Base-by-base conservation (phyloP, 2,113 vertebrate species). In the Neolamprologus tretocephalus region DNA sequence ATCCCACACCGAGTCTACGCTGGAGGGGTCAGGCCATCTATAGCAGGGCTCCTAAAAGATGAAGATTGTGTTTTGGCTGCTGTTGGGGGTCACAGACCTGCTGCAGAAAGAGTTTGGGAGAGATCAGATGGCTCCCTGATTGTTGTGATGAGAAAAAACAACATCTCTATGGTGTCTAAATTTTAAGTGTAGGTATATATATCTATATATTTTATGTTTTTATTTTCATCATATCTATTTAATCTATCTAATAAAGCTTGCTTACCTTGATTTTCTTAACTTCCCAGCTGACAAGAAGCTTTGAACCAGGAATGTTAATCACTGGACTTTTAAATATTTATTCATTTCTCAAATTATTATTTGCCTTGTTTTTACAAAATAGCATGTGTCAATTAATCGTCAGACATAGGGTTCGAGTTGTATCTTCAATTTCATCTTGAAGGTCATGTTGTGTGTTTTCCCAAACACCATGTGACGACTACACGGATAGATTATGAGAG, bases 301-400 rank as follows among this genome's bases (percentile, higher is more conserved):
- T 63, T 66, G 17, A 35, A 8, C 10, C 31, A 63, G 58, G 58
- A 61, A 6, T 61, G 26, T 61, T 58, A 61, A 31, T 31, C 57
- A 17, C 13, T 5, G 8, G 14, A 61, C 16, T 19, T 33, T 33
- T 33, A 63, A 35, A 37, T 66, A 66, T 66, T 66, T 66, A 66
- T 21, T 37, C 3, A 5, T 37, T 13, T 37, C 9, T 12, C 17
- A 37, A 37, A 9, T 21, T 8, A 68, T 21, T 68, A 40, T 40
- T 66, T 66, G 61, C 19, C 33, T 66, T 37, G 61, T 23, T 71
- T 40, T 40, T 71, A 71, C 12, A 71, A 71, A 71, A 71, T 71
- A 71, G 2, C n/a, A 23, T 1, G 35, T 71, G n/a, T 71, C 63
- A 71, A 0, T 23, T 6, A 21, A 9, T 68, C 2, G 5, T 23